A percentile compares a stretch with the other conserved stretches of the same genome.
These are phyloP conservation scores for Physocephala rufipes DNA, from an alignment of 2,888 invertebrate genomes.

Conservation along the genomic window DNA sequence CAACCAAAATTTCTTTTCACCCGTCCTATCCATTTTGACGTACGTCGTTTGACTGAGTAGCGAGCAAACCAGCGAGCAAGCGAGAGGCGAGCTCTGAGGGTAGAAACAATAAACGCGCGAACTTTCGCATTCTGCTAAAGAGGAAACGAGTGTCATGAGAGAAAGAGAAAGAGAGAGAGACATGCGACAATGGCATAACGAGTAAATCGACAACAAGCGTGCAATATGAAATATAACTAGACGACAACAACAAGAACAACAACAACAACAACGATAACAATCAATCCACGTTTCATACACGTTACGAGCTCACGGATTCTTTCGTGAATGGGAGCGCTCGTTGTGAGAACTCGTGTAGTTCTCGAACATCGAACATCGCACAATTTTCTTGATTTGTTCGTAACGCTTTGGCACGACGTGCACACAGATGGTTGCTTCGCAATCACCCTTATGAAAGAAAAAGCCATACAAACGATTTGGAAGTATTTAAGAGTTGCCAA, in stretches of 20 bases:
- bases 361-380: slow-evolving; percentile 5
- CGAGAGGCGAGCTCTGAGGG: neutral
- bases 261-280: neutral
- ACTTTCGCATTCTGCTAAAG: too few species aligned
- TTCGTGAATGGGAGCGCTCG: too few species aligned
- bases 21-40: slow-evolving; percentile 18
- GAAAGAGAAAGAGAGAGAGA: too few species aligned
- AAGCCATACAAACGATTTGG: too few species aligned
- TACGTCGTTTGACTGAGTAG: neutral
- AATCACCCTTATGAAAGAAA: too few species aligned
- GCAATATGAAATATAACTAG: too few species aligned
- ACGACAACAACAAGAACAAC: slow-evolving; percentile 1
- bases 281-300: neutral
- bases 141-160: too few species aligned
- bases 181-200: too few species aligned
- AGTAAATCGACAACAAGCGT: too few species aligned
- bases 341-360: neutral
- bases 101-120: too few species aligned
- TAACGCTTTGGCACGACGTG: neutral
- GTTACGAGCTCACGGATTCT: too few species aligned
- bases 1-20: slow-evolving; percentile 38
- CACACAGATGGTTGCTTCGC: neutral
- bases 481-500: too few species aligned
- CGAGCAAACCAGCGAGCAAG: slow-evolving; percentile 2
- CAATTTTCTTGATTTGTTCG: neutral